phyloP scores from a whole-genome alignment of 2,797 vertebrate species.

The Pangasius macronema region DNA sequence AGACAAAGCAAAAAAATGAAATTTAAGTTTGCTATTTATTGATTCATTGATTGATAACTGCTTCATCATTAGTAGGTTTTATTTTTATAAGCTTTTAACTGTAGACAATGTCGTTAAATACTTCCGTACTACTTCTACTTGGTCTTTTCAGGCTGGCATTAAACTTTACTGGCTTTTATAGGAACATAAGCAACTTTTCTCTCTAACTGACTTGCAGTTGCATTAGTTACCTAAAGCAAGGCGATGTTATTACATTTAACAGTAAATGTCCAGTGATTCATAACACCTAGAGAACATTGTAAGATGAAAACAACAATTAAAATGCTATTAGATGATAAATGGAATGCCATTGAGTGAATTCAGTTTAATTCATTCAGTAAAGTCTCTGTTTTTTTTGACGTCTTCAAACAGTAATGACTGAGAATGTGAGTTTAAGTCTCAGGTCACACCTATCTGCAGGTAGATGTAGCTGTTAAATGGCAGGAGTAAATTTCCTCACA shows the following conservation, averaged over 20 bases:
- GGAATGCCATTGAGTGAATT: background rate
- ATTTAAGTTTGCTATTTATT: background rate
- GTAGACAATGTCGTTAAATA: background rate
- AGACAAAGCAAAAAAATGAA: background rate
- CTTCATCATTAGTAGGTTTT: background rate
- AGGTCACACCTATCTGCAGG: conserved; percentile 7
- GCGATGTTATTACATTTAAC: background rate
- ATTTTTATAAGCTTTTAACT: background rate
- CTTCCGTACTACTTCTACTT: background rate
- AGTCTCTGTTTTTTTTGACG: background rate
- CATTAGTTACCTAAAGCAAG: background rate
- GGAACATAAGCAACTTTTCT: background rate
- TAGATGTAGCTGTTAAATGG: conserved; percentile 50
- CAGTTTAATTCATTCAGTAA: background rate
- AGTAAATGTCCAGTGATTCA: background rate
- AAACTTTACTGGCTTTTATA: background rate
- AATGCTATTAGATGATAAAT: background rate
- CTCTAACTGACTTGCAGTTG: background rate
- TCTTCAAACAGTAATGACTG: conserved; percentile 9
- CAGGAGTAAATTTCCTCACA: conserved; percentile 51
- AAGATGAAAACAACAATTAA: background rate
- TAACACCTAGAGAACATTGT: background rate
- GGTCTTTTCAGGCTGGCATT: background rate
- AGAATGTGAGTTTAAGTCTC: background rate
- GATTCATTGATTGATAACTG: background rate